These are phyloP conservation scores for Latrodectus hesperus DNA, from an alignment of 2,888 invertebrate genomes.

Conservation along the genomic window DNA sequence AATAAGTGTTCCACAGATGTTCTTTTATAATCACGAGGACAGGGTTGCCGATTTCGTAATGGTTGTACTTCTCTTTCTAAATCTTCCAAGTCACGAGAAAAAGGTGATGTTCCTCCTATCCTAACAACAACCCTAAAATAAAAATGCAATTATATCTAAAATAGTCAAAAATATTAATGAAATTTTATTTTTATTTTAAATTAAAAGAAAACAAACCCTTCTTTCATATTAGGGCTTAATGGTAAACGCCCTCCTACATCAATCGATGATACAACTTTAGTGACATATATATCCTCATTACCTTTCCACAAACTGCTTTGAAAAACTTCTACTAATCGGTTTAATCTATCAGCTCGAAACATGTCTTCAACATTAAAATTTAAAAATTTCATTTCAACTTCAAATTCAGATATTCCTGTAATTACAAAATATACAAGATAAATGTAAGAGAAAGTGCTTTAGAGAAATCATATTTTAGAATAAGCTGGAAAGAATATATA, in stretches of 20 bases:
- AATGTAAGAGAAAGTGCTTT: neutral
- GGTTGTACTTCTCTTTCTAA: slow-evolving; percentile 81
- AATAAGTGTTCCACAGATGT: slow-evolving; percentile 90
- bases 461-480: neutral
- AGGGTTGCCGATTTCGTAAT: slow-evolving; percentile 84
- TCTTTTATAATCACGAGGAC: slow-evolving; percentile 87
- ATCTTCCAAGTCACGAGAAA: slow-evolving; percentile 82
- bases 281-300: slow-evolving; percentile 84
- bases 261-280: slow-evolving; percentile 88
- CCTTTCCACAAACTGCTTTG: slow-evolving; percentile 83
- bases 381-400: slow-evolving; percentile 90
- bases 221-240: slow-evolving; percentile 86
- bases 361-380: slow-evolving; percentile 92
- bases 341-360: slow-evolving; percentile 84
- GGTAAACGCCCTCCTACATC: slow-evolving; percentile 89
- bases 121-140: slow-evolving; percentile 83
- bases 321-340: slow-evolving; percentile 85
- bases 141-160: neutral
- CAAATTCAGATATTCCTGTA: slow-evolving; percentile 67
- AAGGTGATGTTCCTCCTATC: slow-evolving; percentile 84
- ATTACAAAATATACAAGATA: neutral
- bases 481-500: neutral
- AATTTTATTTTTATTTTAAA: neutral
- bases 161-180: neutral
- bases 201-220: slow-evolving; percentile 81